Base-by-base conservation (phyloP, 2,113 vertebrate species). In the Dendropsophus ebraccatus region DNA sequence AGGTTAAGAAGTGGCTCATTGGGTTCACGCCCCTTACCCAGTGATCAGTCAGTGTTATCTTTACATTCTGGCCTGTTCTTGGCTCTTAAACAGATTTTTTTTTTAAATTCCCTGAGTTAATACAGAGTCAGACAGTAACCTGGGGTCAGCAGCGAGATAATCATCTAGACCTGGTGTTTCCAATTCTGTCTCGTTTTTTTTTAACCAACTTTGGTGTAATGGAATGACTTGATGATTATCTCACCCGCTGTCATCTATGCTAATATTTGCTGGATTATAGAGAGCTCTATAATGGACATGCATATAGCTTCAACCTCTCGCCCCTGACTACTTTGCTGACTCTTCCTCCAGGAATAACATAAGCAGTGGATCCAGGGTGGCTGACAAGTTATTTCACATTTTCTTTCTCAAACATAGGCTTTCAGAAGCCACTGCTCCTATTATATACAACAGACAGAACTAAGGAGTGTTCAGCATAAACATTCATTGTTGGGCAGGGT, bases 1-100 rank as follows among this genome's bases (percentile, higher is more conserved):
- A 79, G 76, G 76, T 79, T 52, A 79, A 14, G 52, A 52, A n/a
- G 21, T 79, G 76, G 52, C 30, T 58, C 76, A 58, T 4, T n/a
- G 52, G 17, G 32, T 79, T 79, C 47, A 21, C 23, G 35, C 19
- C 19, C 11, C 19, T 79, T 79, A 79, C 56, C 76, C 4, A 23
- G 76, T 79, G 16, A 79, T 79, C 76, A 79, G 76, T 58, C 76
- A 79, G 52, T 79, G 30, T 52, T 79, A 79, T 79, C 52, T 60
- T 37, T 78, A 37, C 14, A 58, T 21, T 58, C 23, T 19, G 54
- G 52, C 76, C 76, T 79, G 52, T 37, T 79, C 76, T 79, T 79
- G 30, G 19, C 19, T 78, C 30, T 76, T 78, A 25, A 79, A 60
- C 52, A 79, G 32, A 19, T 79, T 23, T 23, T 41, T 23, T 23